Evolutionary conservation across 2,888 invertebrate species (phyloP).

Genomic region (Anticlea derivata): DNA sequence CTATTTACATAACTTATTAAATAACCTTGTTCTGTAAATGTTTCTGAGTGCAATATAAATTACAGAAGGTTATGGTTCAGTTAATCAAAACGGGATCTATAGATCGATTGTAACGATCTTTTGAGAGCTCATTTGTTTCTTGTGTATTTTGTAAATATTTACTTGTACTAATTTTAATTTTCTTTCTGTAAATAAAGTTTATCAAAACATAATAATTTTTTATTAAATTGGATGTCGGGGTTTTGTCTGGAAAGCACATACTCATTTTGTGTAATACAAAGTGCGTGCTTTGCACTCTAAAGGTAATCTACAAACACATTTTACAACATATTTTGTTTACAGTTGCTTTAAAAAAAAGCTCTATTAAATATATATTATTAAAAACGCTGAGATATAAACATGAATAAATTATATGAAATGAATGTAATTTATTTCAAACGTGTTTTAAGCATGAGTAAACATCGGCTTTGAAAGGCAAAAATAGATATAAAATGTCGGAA

Average conservation of each 20-base stretch:
- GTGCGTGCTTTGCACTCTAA: no score
- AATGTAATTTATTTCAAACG: slow-evolving; percentile 5
- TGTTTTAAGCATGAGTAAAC: slow-evolving; percentile 13
- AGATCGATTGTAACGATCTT: no score
- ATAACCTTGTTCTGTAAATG: no score
- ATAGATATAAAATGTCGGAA: slow-evolving; percentile 22
- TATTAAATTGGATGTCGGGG: slow-evolving; percentile 35
- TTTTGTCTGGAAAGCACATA: not conserved
- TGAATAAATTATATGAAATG: not conserved
- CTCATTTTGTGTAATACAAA: not conserved
- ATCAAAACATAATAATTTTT: no score
- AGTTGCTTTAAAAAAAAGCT: slow-evolving; percentile 1
- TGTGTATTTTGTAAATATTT: no score
- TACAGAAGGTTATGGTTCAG: no score
- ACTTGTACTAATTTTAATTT: no score
- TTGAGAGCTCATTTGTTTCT: no score
- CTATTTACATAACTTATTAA: no score
- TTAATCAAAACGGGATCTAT: no score
- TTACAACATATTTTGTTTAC: not conserved
- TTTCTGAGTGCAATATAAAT: no score
- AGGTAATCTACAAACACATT: not conserved
- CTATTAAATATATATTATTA: slow-evolving; percentile 3
- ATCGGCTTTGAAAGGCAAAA: slow-evolving; percentile 11
- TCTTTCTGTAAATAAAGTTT: no score
- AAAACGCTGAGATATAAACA: not conserved